phyloP scores from a whole-genome alignment of 2,888 invertebrate species.

The Oxyteleia sp. region DNA sequence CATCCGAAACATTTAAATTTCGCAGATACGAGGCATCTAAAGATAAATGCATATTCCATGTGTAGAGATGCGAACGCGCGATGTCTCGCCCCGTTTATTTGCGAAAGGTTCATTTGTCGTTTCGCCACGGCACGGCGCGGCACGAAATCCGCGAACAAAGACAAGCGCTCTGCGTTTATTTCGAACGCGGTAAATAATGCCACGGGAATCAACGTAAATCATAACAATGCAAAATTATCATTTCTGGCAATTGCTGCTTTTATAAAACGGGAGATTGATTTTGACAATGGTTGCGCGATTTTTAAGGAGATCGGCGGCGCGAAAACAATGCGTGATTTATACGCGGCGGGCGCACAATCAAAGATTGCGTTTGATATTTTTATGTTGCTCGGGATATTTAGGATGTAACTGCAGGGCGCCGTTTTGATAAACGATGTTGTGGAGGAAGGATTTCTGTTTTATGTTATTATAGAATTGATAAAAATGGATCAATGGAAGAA shows the following conservation, averaged over 20 bases:
- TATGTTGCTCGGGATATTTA: no score
- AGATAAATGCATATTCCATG: conserved; percentile 54
- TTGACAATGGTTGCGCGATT: conserved; percentile 25
- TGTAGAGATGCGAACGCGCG: conserved; percentile 22
- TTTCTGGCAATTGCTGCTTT: conserved; percentile 49
- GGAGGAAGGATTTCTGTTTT: no score
- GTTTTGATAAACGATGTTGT: no score
- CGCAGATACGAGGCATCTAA: conserved; percentile 38
- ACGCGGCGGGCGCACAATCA: not conserved
- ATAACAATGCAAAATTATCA: conserved; percentile 43
- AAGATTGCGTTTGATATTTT: not conserved
- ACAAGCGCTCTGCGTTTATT: conserved; percentile 32
- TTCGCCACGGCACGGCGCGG: not conserved
- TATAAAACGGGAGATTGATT: conserved; percentile 46
- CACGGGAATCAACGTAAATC: conserved; percentile 43
- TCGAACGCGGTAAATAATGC: conserved; percentile 30
- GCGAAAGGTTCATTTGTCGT: conserved; percentile 55
- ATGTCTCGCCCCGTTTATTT: conserved; percentile 38
- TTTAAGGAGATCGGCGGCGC: conserved; percentile 45
- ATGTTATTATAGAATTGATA: no score
- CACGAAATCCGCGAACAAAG: conserved; percentile 31
- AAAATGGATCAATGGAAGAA: no score
- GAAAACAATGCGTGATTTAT: conserved; percentile 61
- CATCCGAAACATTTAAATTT: no score
- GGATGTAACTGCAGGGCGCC: no score